phyloP scores from a whole-genome alignment of 2,797 vertebrate genomes.

The Mus minutoides region DNA sequence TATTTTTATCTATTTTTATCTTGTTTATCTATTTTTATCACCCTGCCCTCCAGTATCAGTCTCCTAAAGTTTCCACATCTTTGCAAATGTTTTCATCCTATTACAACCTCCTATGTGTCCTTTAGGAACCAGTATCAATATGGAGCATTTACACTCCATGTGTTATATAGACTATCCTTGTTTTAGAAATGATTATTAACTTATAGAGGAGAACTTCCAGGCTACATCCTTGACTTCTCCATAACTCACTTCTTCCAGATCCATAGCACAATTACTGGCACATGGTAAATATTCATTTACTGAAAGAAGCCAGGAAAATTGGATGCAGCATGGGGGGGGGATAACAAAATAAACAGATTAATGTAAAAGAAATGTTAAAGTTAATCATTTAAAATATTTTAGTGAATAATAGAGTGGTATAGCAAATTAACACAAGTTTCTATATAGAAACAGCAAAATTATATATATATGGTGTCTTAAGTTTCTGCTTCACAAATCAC shows the following conservation, averaged over 20 bases:
- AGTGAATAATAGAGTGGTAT: conserved; percentile 6
- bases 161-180: neutral
- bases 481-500: conserved; percentile 57
- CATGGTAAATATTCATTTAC: conserved; percentile 30
- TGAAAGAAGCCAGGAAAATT: conserved; percentile 45
- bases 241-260: conserved; percentile 23
- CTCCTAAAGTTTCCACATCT: neutral
- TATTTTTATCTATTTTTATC: conserved; percentile 34
- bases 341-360: neutral
- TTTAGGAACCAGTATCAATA: neutral
- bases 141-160: neutral
- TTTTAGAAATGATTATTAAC: conserved; percentile 37
- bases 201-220: neutral
- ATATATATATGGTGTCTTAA: conserved; percentile 50
- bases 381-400: conserved; percentile 55
- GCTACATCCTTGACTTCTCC: neutral
- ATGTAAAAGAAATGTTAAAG: conserved; percentile 44
- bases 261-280: conserved; percentile 17
- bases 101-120: conserved; percentile 37
- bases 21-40: conserved; percentile 9
- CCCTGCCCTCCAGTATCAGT: neutral
- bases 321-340: neutral
- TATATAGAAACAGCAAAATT: conserved; percentile 34
- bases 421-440: conserved; percentile 52
- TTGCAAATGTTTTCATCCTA: conserved; percentile 1